Percentiles rank a stretch among this genome's conserved stretches.
Evolutionary conservation across 2,888 invertebrate genomes (phyloP).

Genomic region (Drosophila antonietae): DNA sequence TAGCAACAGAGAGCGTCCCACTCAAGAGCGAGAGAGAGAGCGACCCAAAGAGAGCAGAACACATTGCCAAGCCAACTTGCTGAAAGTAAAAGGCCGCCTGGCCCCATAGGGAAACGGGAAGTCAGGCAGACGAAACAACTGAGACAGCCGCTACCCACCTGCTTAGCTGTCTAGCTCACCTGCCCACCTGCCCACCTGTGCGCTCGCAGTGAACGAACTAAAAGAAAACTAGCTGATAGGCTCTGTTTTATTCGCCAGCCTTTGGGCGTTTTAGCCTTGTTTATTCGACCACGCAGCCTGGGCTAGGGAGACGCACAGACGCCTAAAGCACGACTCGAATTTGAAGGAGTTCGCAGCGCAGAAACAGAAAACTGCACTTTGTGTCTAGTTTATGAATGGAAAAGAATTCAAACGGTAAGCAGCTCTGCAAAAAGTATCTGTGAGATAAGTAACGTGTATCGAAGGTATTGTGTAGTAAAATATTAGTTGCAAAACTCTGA

Average conservation of each 20-base stretch:
- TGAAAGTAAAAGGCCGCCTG: constrained; percentile 70
- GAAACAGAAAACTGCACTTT: constrained; percentile 51
- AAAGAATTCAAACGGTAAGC: neutral
- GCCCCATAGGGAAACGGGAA: constrained; percentile 5
- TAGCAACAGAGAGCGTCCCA: neutral
- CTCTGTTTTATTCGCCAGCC: constrained; percentile 24
- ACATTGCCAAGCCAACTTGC: constrained; percentile 46
- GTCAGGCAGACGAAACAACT: constrained; percentile 2
- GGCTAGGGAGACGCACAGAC: neutral
- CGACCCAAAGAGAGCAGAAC: constrained; percentile 18
- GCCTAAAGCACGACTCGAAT: constrained; percentile 33
- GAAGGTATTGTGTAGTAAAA: neutral
- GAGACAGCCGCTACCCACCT: constrained; percentile 70
- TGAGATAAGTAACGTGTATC: neutral
- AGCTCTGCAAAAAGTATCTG: neutral
- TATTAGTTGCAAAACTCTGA: neutral
- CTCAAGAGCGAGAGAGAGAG: neutral
- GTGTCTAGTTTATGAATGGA: constrained; percentile 6
- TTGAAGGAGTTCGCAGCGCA: constrained; percentile 12
- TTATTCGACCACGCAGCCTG: constrained; percentile 32
- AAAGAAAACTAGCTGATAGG: constrained; percentile 31
- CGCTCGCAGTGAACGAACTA: constrained; percentile 7
- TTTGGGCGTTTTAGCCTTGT: constrained; percentile 47
- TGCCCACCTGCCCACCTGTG: constrained; percentile 11
- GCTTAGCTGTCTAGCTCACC: constrained; percentile 8